Conservation (phyloP, 2,888 invertebrate species). For the Trichacis sp. region DNA sequence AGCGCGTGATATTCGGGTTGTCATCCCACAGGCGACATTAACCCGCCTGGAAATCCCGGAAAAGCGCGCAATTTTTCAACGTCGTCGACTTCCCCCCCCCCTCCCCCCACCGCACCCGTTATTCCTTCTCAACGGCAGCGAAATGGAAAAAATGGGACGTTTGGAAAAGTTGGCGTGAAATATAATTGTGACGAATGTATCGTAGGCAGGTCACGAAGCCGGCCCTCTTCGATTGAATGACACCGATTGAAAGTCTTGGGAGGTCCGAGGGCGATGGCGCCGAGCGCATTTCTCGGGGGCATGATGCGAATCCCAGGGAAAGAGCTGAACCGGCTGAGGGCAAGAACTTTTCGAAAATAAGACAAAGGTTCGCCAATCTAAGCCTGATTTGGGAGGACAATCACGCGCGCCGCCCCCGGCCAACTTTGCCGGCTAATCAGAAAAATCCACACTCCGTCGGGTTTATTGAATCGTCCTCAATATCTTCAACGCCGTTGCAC, state of each 20-base stretch:
- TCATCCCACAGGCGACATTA: constrained; percentile 2
- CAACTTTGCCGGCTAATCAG: constrained; percentile 65
- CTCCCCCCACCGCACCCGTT: too few species aligned
- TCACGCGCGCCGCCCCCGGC: constrained; percentile 61
- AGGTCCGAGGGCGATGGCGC: constrained; percentile 46
- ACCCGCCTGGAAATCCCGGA: background rate
- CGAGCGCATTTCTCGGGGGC: constrained; percentile 54
- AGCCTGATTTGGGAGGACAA: constrained; percentile 57
- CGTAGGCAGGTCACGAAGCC: constrained; percentile 57
- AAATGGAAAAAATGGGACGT: background rate
- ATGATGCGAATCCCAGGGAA: constrained; percentile 54
- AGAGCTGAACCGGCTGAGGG: constrained; percentile 17
- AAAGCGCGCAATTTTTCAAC: background rate
- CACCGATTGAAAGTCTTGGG: constrained; percentile 58
- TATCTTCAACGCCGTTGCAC: constrained; percentile 6
- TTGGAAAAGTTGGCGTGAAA: background rate
- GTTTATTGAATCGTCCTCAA: constrained; percentile 60
- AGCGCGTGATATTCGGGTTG: background rate
- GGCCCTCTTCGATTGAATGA: constrained; percentile 47
- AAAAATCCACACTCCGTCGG: constrained; percentile 64
- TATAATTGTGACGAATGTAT: constrained; percentile 5
- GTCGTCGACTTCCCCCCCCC: too few species aligned
- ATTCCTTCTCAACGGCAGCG: too few species aligned
- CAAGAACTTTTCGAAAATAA: constrained; percentile 37
- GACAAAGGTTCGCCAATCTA: constrained; percentile 36